Evolutionary conservation across 2,888 invertebrate species (phyloP).

Genomic region (Rhagonycha lutea): DNA sequence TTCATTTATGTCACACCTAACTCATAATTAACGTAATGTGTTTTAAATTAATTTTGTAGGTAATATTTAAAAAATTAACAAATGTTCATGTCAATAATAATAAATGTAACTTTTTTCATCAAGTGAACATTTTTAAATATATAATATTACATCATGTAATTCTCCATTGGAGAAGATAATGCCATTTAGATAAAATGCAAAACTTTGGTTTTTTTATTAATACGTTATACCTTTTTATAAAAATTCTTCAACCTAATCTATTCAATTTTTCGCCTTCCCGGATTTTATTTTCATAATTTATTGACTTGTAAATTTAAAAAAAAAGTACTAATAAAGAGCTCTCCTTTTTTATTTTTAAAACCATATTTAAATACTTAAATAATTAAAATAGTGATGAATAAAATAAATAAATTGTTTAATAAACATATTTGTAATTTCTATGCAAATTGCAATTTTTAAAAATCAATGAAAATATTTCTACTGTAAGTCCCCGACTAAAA

Average conservation of each 20-base stretch:
- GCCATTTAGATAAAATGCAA: not conserved
- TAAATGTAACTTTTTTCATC: not conserved
- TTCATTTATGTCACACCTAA: slow-evolving; percentile 18
- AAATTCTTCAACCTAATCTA: not conserved
- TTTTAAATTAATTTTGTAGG: not conserved
- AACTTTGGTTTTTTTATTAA: not conserved
- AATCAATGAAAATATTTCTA: no score
- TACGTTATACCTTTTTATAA: not conserved
- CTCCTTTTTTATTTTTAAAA: not conserved
- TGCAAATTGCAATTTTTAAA: no score
- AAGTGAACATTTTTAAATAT: no score
- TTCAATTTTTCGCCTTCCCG: not conserved
- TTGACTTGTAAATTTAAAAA: not conserved
- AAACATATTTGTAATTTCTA: no score
- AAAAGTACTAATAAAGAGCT: not conserved
- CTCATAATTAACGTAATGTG: not conserved
- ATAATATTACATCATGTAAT: not conserved
- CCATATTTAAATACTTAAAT: not conserved
- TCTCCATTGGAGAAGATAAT: not conserved
- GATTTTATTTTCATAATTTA: not conserved
- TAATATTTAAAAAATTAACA: not conserved
- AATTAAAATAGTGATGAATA: no score
- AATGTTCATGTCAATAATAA: not conserved
- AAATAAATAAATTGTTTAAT: no score
- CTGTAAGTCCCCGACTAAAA: no score